Base-by-base conservation (phyloP, 2,888 invertebrate genomes). In the Drosophila mayaguana region DNA sequence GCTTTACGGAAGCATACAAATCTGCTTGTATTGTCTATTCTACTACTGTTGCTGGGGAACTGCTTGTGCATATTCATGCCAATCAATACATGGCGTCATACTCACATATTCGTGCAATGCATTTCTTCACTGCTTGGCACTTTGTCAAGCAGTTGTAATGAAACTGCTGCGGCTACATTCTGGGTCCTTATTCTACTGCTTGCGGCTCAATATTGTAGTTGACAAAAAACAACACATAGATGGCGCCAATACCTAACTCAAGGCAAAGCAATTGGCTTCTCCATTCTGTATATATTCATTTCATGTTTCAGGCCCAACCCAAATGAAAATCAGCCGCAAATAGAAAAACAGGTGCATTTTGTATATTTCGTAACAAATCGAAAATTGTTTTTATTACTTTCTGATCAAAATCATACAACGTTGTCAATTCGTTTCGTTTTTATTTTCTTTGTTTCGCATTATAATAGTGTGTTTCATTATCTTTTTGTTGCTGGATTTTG, bases 401-500 rank as follows among this genome's bases (percentile, higher is more conserved):
- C 90, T 92, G 92, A 92, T 92, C 91, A 92, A 92, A 92, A 92
- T 92, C 91, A 92, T 92, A 92, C 92, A 92, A 92, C 91, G 90
- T 91, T 92, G 83, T 92, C 90, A 92, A 92, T 91, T 91, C 87
- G 90, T 91, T 90, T 75, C 77, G 73, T 73, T 70, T 63, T 54
- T 51, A 40, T 46, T 57, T 56, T 65, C 57, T 55, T 70, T 70
- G 25, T 69, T 54, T 75, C 76, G 75, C 73, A 63, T 79, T 81
- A 79, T 81, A 73, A 77, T 81, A 74, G 74, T 81, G 75, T 77
- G 74, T 77, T 60, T 75, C 59, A 63, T 75, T 75, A 90, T 90
- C 82, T 81, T 81, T 87, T 68, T 74, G 72, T 65, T 68, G 53
- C 60, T 63, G 62, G 51, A 46, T 71, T 48, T 71, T 62, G 55